Base-by-base conservation (phyloP, 2,888 invertebrate species). In the Cheilosia pagana region DNA sequence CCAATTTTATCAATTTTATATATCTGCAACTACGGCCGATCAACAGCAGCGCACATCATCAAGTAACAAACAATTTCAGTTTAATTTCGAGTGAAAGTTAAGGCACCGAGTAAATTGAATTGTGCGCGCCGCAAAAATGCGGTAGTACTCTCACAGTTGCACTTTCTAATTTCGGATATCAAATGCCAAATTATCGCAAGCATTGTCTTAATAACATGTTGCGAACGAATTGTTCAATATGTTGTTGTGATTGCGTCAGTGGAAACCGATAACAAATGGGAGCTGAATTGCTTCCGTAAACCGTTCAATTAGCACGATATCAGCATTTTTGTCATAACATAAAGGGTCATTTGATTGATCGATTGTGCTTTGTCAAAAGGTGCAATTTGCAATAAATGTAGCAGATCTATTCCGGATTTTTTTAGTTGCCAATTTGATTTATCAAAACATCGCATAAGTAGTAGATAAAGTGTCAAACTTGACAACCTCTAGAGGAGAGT, bases 111-210 rank as follows among this genome's bases (percentile, higher is more conserved):
- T 62, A 43, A 35, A 62, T 72, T 65, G 48, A 60, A 65, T 50
- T 60, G 57, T 63, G 31, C 48, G 55, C 72, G 50, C 72, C 52
- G 31, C 65, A 76, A 41, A 68, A 65, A 81, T 76, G 70, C 52
- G 76, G 65, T 35, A 67, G 45, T 52, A 71, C 10, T 1, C 39
- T 63, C 6, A 8, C 41, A 59, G 43, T 75, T 83, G 74, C 63
- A 83, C 83, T 83, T 83, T 83, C 83, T 83, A 83, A 63, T 74
- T 83, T 83, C 70, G 78, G 70, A 79, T 83, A 79, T 83, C 74
- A 78, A 83, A 77, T 83, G 78, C 74, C 74, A 83, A 79, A 78
- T 78, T 63, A 83, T 83, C 59, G 72, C 23, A 82, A 77, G 77
- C 48, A 82, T 72, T 68, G 71, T 77, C 35, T 77, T 68, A 67